These are phyloP conservation scores for Balaeniceps rex DNA, from an alignment of 2,113 vertebrate species.

Conservation along the genomic window DNA sequence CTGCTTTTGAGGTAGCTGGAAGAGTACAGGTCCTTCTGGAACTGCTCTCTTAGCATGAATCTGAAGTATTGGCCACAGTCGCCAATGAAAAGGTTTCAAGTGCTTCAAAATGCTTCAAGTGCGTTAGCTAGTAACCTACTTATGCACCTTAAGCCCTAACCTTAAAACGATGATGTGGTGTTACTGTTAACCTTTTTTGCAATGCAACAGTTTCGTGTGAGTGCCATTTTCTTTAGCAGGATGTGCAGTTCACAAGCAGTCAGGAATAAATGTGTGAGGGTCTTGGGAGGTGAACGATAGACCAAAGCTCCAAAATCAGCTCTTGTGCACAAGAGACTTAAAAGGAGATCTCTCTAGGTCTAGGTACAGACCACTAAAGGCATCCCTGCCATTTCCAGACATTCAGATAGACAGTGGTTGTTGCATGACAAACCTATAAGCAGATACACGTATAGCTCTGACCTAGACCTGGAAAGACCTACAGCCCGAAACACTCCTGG, in stretches of 20 bases:
- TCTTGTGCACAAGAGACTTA: background rate
- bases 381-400: background rate
- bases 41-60: too few relatives aligned
- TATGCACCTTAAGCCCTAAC: background rate
- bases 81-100: background rate
- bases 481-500: background rate
- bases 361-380: background rate
- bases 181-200: background rate
- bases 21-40: background rate
- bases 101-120: background rate
- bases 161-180: background rate
- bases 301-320: background rate
- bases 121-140: background rate
- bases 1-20: background rate
- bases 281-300: background rate
- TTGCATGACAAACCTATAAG: background rate
- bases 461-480: background rate
- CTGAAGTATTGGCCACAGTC: background rate
- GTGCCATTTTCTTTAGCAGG: background rate
- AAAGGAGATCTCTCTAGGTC: background rate
- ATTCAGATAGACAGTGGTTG: background rate
- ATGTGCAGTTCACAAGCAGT: background rate
- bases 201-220: rapidly evolving
- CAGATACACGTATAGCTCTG: background rate
- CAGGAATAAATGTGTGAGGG: background rate